Conservation (phyloP, 1,140 invertebrate species). For the Hydropsyche tenuis region DNA sequence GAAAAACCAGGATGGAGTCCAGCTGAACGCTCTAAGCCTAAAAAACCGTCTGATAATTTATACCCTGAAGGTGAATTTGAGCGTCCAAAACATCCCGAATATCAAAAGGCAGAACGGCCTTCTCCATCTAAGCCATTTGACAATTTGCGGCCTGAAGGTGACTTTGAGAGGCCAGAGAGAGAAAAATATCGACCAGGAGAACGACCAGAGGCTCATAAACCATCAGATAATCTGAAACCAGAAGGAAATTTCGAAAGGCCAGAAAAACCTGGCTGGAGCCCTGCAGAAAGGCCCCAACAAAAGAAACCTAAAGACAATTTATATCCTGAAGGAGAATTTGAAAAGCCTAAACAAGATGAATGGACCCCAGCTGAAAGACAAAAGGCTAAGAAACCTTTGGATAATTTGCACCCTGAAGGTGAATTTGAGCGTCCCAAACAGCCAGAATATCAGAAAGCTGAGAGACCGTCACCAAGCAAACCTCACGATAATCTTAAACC, state of each 20-base stretch:
- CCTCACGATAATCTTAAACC: slow-evolving; percentile 67
- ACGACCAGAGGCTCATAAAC: slow-evolving; percentile 56
- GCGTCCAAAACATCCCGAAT: slow-evolving; percentile 58
- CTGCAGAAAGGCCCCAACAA: slow-evolving; percentile 64
- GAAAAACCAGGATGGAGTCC: slow-evolving; percentile 56
- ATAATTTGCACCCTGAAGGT: slow-evolving; percentile 67
- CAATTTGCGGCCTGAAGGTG: slow-evolving; percentile 63
- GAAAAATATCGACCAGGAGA: slow-evolving; percentile 58
- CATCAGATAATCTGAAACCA: slow-evolving; percentile 65
- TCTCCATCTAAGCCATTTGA: slow-evolving; percentile 57
- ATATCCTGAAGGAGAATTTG: slow-evolving; percentile 64
- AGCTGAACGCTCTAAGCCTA: slow-evolving; percentile 54
- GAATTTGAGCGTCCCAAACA: slow-evolving; percentile 64
- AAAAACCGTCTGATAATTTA: slow-evolving; percentile 63
- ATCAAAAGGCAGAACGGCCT: slow-evolving; percentile 55
- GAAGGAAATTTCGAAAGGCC: slow-evolving; percentile 72
- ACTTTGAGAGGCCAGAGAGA: slow-evolving; percentile 59
- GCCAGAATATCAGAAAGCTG: slow-evolving; percentile 56
- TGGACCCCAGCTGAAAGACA: slow-evolving; percentile 59
- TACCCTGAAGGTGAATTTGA: slow-evolving; percentile 70
- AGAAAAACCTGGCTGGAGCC: slow-evolving; percentile 58
- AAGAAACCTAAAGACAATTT: slow-evolving; percentile 68
- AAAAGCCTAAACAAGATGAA: slow-evolving; percentile 55
- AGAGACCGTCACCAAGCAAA: slow-evolving; percentile 57
- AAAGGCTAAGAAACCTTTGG: slow-evolving; percentile 58